These are phyloP conservation scores for Eufriesea mexicana DNA, from an alignment of 1,140 invertebrate genomes.

Conservation along the genomic window DNA sequence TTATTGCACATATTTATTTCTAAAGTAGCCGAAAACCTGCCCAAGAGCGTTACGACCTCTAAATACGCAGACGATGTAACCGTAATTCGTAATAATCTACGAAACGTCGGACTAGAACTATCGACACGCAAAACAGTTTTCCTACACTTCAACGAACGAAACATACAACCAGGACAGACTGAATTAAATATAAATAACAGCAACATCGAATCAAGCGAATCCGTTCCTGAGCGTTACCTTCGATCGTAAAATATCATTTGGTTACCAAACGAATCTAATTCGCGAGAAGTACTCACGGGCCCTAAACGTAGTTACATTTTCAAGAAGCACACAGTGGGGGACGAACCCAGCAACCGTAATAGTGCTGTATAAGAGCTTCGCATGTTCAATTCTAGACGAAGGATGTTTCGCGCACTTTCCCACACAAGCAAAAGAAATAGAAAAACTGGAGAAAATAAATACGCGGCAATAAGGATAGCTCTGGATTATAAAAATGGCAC, in stretches of 20 bases:
- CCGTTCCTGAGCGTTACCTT: background rate
- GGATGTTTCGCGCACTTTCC: background rate
- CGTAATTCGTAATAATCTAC: background rate
- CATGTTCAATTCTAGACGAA: too few relatives aligned
- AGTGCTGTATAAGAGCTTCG: too few relatives aligned
- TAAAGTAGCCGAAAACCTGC: background rate
- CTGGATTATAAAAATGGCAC: too few relatives aligned
- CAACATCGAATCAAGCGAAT: background rate
- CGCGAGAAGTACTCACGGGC: background rate
- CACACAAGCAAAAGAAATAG: background rate
- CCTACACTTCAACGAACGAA: background rate
- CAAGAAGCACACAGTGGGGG: background rate
- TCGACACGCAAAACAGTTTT: background rate
- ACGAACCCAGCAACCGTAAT: background rate
- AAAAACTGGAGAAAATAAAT: too few relatives aligned
- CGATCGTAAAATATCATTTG: background rate
- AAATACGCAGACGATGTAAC: constrained; percentile 50
- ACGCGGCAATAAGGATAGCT: too few relatives aligned
- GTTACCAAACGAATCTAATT: background rate
- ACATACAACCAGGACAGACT: background rate
- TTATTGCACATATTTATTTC: constrained; percentile 16
- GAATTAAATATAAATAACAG: background rate
- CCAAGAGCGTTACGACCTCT: constrained; percentile 5
- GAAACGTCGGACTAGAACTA: background rate
- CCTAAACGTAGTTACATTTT: background rate